Conservation (phyloP, 2,113 vertebrate species). For the Procapra przewalskii region DNA sequence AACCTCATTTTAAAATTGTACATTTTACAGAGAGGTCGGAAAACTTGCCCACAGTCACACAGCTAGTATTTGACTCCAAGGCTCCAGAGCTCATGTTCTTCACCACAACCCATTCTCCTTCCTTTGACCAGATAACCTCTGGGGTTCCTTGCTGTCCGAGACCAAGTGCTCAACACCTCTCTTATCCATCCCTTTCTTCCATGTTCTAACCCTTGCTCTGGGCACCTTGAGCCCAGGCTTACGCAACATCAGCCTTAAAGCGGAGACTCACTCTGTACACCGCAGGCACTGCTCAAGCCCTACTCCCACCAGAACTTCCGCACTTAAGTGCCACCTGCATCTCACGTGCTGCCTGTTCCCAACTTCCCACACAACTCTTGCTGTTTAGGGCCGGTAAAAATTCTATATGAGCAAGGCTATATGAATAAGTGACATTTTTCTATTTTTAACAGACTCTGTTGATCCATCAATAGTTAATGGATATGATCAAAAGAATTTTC, state of each 20-base stretch:
- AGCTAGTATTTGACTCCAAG: not conserved
- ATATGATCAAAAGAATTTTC: not conserved
- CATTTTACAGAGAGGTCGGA: not conserved
- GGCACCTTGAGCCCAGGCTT: not conserved
- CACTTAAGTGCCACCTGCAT: not conserved
- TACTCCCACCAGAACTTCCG: not conserved
- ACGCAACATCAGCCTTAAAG: not conserved
- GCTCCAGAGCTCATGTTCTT: not conserved
- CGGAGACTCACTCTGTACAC: not conserved
- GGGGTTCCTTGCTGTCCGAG: not conserved
- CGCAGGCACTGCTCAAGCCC: not conserved
- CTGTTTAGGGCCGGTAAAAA: not conserved
- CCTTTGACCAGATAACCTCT: not conserved
- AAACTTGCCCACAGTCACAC: not conserved
- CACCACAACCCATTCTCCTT: not conserved
- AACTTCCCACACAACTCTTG: not conserved
- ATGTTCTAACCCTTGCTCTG: not conserved
- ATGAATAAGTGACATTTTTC: not conserved
- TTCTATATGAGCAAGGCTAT: not conserved
- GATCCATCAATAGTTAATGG: not conserved
- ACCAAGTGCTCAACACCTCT: not conserved
- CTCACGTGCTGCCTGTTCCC: not conserved
- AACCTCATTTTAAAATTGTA: not conserved
- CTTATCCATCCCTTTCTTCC: not conserved
- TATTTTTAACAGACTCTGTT: conserved; percentile 29